phyloP scores from a whole-genome alignment of 2,797 vertebrate genomes.

The Thamnophis elegans region DNA sequence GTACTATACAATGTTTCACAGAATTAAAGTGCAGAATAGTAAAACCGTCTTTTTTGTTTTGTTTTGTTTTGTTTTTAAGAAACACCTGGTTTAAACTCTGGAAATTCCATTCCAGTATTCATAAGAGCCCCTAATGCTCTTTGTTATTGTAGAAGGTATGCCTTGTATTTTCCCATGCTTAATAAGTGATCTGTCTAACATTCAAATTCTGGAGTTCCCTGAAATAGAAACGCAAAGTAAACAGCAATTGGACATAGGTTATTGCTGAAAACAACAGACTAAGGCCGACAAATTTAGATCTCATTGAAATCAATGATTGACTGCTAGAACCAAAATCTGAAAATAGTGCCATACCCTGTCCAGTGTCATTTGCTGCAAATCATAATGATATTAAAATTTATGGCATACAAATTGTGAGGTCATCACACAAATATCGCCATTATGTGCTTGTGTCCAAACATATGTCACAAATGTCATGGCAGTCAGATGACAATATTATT shows the following conservation, averaged over 20 bases:
- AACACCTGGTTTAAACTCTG: neutral
- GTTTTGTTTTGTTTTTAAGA: neutral
- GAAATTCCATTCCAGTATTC: conserved; percentile 20
- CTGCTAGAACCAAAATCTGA: neutral
- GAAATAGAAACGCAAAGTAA: neutral
- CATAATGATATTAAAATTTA: neutral
- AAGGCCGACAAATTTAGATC: neutral
- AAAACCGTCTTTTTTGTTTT: neutral
- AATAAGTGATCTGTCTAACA: neutral
- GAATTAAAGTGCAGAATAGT: conserved; percentile 5
- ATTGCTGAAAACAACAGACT: neutral
- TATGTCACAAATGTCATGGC: neutral
- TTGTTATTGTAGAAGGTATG: conserved; percentile 22
- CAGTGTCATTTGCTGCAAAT: neutral
- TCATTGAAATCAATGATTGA: neutral
- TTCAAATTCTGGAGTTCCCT: neutral
- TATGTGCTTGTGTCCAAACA: neutral
- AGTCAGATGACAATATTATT: neutral
- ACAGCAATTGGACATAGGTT: neutral
- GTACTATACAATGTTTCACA: conserved; percentile 13
- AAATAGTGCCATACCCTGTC: neutral
- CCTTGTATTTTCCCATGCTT: neutral
- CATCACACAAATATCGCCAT: neutral
- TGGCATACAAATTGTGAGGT: neutral
- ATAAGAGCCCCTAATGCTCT: conserved; percentile 12